These are phyloP conservation scores for Rhinopomastus cyanomelas DNA, from an alignment of 2,113 vertebrate genomes.

Conservation along the genomic window DNA sequence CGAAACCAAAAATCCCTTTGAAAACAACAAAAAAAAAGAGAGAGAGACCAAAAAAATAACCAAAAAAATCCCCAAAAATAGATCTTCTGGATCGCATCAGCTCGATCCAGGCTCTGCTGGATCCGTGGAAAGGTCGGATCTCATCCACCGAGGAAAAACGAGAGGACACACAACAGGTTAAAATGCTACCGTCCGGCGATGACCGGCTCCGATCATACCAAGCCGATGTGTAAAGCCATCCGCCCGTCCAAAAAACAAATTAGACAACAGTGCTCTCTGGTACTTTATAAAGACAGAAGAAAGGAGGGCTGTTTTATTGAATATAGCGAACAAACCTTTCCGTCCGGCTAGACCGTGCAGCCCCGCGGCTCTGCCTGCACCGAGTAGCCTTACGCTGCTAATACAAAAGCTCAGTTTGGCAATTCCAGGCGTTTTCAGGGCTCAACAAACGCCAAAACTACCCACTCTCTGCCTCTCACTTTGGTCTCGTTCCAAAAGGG, in stretches of 20 bases:
- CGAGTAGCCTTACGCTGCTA: slow-evolving; percentile 43
- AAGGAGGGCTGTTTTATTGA: slow-evolving; percentile 59
- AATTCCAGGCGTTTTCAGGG: slow-evolving; percentile 65
- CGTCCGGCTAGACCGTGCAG: slow-evolving; percentile 37
- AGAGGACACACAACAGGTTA: slow-evolving; percentile 68
- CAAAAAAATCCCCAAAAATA: not conserved
- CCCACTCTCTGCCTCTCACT: slow-evolving; percentile 65
- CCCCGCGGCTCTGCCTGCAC: slow-evolving; percentile 45
- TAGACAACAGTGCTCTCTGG: slow-evolving; percentile 55
- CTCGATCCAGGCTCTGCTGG: slow-evolving; percentile 1
- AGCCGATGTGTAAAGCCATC: slow-evolving; percentile 58
- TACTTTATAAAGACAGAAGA: slow-evolving; percentile 53
- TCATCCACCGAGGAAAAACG: not conserved
- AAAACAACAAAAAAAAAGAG: not conserved
- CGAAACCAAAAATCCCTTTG: not conserved
- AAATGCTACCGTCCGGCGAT: slow-evolving; percentile 34
- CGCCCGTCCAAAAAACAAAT: slow-evolving; percentile 54
- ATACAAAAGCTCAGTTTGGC: slow-evolving; percentile 68
- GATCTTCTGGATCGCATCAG: not conserved
- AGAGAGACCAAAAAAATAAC: too few relatives aligned
- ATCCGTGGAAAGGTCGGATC: not conserved
- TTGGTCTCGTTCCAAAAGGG: slow-evolving; percentile 61
- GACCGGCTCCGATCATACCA: slow-evolving; percentile 55
- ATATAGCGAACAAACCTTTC: slow-evolving; percentile 64
- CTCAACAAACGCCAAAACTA: slow-evolving; percentile 66